Conservation (phyloP, 2,888 invertebrate genomes). For the Stenotaenia linearis region DNA sequence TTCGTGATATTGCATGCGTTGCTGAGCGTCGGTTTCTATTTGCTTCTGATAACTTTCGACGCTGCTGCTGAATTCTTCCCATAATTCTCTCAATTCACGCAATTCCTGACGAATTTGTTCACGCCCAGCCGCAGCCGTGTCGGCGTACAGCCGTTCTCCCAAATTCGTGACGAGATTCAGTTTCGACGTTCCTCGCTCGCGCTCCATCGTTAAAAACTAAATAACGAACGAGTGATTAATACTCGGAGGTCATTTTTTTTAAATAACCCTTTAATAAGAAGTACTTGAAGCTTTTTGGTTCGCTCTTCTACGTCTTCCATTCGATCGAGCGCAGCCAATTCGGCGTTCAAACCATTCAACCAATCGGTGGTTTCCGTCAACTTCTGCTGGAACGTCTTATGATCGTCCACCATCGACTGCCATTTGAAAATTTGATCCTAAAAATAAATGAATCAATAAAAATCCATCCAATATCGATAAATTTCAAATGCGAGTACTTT, state of each 20-base stretch:
- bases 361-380: slow-evolving; percentile 68
- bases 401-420: slow-evolving; percentile 76
- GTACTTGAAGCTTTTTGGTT: slow-evolving; percentile 38
- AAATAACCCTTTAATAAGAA: no score
- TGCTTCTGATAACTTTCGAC: slow-evolving; percentile 77
- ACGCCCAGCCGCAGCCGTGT: slow-evolving; percentile 84
- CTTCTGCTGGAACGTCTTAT: slow-evolving; percentile 69
- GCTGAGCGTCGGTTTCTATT: slow-evolving; percentile 73
- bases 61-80: slow-evolving; percentile 80
- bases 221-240: slow-evolving; percentile 24
- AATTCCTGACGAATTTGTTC: slow-evolving; percentile 82
- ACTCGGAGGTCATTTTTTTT: no score
- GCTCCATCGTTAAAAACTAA: slow-evolving; percentile 57
- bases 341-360: slow-evolving; percentile 69
- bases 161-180: slow-evolving; percentile 66
- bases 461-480: background rate
- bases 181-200: slow-evolving; percentile 75
- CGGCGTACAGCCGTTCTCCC: slow-evolving; percentile 84
- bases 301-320: slow-evolving; percentile 38
- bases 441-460: slow-evolving; percentile 3
- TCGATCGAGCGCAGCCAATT: slow-evolving; percentile 53
- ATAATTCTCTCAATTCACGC: slow-evolving; percentile 70
- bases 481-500: no score
- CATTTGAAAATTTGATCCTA: slow-evolving; percentile 77
- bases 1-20: slow-evolving; percentile 80